These are phyloP conservation scores for Dasysyrphus albostriatus DNA, from an alignment of 2,888 invertebrate genomes.

Conservation along the genomic window DNA sequence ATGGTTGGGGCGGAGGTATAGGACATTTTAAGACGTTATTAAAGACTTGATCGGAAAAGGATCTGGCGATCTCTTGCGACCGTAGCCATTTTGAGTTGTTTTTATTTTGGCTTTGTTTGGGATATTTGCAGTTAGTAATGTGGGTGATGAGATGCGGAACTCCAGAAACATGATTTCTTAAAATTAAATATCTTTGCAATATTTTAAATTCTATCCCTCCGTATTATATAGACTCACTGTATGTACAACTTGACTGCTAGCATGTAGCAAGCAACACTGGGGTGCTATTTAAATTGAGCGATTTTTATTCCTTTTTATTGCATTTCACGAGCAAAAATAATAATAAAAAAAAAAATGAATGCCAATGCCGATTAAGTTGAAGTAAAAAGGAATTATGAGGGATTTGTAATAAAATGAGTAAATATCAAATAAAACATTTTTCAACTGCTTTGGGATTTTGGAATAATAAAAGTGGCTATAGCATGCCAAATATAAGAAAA, in stretches of 20 bases:
- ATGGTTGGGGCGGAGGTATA: too few species aligned
- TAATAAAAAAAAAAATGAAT: constrained; percentile 14
- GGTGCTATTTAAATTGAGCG: constrained; percentile 58
- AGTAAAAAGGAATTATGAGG: constrained; percentile 64
- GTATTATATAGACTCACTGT: not conserved
- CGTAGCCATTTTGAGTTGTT: too few species aligned
- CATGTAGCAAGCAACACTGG: constrained; percentile 24
- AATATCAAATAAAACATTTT: constrained; percentile 67
- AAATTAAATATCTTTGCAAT: too few species aligned
- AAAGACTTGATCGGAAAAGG: too few species aligned
- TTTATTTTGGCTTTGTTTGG: too few species aligned
- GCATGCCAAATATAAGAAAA: not conserved
- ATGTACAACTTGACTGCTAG: not conserved
- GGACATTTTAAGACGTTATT: too few species aligned
- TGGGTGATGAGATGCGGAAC: too few species aligned
- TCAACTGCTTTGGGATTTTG: constrained; percentile 49
- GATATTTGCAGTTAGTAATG: too few species aligned
- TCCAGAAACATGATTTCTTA: too few species aligned
- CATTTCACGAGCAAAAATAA: not conserved
- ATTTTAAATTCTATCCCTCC: too few species aligned
- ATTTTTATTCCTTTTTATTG: constrained; percentile 35
- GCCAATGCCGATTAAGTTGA: constrained; percentile 23
- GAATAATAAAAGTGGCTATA: constrained; percentile 47
- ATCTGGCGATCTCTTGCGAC: too few species aligned
- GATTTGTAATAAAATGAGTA: constrained; percentile 72